Evolutionary conservation across 2,797 vertebrate genomes (phyloP).

Genomic region (Halcyon smyrnensis): DNA sequence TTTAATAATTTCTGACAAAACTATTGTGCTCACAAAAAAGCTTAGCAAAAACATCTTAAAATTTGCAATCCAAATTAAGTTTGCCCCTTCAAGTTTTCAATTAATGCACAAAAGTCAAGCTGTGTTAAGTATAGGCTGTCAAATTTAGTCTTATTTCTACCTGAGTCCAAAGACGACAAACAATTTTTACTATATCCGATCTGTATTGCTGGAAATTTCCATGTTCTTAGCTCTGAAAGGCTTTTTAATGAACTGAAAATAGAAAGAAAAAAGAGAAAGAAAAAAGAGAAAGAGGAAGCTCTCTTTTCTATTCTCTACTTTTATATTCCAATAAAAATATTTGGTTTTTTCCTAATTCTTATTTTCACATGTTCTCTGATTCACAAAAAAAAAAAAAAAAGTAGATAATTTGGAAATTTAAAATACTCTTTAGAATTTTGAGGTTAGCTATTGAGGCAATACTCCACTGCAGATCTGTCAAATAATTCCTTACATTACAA

Average conservation of each 20-base stretch:
- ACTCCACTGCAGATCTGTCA: neutral
- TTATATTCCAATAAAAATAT: neutral
- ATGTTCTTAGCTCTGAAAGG: neutral
- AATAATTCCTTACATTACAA: neutral
- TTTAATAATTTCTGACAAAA: constrained; percentile 9
- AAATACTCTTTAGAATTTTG: neutral
- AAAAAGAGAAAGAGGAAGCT: neutral
- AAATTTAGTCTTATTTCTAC: neutral
- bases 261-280: neutral
- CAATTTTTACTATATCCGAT: neutral
- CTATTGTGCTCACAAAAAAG: neutral
- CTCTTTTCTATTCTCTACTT: neutral
- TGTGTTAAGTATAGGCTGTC: neutral
- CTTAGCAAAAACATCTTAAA: neutral
- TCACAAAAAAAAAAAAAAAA: neutral
- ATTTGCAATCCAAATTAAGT: constrained; percentile 2
- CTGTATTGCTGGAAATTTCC: neutral
- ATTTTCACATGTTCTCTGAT: neutral
- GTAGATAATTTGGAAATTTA: neutral
- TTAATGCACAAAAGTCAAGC: neutral
- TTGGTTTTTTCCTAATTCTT: neutral
- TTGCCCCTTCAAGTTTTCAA: neutral
- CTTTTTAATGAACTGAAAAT: neutral
- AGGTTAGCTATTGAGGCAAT: neutral
- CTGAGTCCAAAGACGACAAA: neutral